Evolutionary conservation across 2,888 invertebrate species (phyloP), one percentile per base, ranked within the genome.

Genomic region (Tolmerus cingulatus): DNA sequence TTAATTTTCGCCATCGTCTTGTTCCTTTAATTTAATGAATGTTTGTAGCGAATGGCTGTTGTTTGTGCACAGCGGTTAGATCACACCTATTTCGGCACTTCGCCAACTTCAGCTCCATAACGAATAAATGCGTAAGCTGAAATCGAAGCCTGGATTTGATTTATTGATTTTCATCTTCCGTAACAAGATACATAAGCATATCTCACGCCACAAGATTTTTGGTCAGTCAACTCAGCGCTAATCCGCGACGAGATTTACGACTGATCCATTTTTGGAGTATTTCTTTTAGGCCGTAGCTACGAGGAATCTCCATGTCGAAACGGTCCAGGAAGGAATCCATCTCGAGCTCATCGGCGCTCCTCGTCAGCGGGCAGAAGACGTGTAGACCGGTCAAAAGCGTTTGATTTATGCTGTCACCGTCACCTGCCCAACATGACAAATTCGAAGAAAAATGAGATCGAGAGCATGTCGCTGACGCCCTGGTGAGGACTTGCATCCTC

Each of bases 401-500:
- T 81, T 81, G 81, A 81, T 81, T 81, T 81, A 81, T 55, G 55
- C 5, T 34, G 55, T 81, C 78, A 78, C 40, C 37, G 19, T 78
- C 81, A 81, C 81, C 81, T 51, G 81, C 81, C 12, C 51, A 30
- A 81, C 81, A 30, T 81, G 81, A 81, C 81, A 81, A 81, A 81
- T 51, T 55, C 81, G 55, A 81, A 55, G 84, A 84, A 34, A 74
- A 84, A 57, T 66, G 66, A 74, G 66, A 84, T 84, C 40, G 84
- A 66, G 74, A 57, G 57, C 84, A 51, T 81, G 81, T 81, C 55
- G 66, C 46, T 37, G 14, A 46, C 34, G 84, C 66, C 84, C 37
- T 27, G 55, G 66, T 30, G 23, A 66, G 66, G 66, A 46, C 84
- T 84, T 74, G 51, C 84, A 84, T 30, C 81, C 51, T 34, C 55